Base-by-base conservation (phyloP, 1,140 invertebrate species). In the Pantala flavescens region DNA sequence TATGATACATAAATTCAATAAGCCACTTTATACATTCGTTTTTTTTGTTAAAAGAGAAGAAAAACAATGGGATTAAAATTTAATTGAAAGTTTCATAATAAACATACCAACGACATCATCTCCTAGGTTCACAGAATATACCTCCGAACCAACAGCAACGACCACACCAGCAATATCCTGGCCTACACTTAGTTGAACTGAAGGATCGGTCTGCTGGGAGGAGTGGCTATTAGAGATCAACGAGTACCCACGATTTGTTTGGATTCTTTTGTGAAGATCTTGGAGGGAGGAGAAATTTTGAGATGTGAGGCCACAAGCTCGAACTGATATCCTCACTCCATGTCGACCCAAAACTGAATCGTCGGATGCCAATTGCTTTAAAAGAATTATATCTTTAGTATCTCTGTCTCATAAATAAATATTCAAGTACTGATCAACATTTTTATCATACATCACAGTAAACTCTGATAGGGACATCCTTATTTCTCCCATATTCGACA, bases 151-250 rank as follows among this genome's bases (percentile, higher is more conserved):
- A 74, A 82, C 75, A 36, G 80, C 78, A 42, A 80, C 78, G 0
- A 86, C 80, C 71, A 83, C 78, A 7, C 85, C 85, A 75, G 83
- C 78, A 19, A 85, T 79, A 74, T 85, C 84, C 74, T 82, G 81
- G 12, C 84, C 84, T 23, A 83, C 49, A 63, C 49, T 63, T 16
- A 63, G 49, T 16, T 21, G 49, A 7, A 21, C n/a, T 3, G 49
- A 21, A 3, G 16, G 5, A 5, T 63, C 49, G 49, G 2, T 1
- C n/a, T 63, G 49, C 49, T 63, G 49, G 1, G 49, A 63, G 14
- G 49, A 1, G 14, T 19, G 12, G 12, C 49, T 63, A 63, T 63
- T 63, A 7, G 16, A 19, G 5, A 63, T 63, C 12, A 63, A 63
- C 14, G 49, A 63, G 12, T 7, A 21, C 16, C 16, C 14, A 19